phyloP scores from a whole-genome alignment of 2,113 vertebrate genomes.

The Macquaria australasica region DNA sequence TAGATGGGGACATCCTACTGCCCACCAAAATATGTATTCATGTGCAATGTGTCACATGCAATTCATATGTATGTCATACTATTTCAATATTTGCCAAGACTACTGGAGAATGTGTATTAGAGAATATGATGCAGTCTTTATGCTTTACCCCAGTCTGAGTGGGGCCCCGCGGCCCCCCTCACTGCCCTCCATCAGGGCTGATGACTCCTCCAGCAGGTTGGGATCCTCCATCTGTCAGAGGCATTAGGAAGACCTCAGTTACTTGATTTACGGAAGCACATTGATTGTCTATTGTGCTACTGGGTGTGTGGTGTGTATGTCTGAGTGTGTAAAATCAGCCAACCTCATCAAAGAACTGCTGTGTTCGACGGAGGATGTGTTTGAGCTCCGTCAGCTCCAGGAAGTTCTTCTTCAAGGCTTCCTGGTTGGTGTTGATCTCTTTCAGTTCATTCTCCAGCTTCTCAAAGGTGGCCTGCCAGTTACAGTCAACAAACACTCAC shows the following conservation, averaged over 20 bases:
- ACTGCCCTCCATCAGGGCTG: constrained; percentile 94
- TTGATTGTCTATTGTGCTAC: neutral
- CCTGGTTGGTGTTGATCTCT: constrained; percentile 99
- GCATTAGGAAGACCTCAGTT: constrained; percentile 54
- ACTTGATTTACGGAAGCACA: neutral
- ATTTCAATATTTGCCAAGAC: neutral
- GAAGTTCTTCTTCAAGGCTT: constrained; percentile 98
- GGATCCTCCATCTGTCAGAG: constrained; percentile 99
- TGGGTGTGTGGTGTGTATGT: neutral
- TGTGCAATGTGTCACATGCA: neutral
- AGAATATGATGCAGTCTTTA: neutral
- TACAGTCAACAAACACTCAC: neutral
- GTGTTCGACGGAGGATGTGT: constrained; percentile 96
- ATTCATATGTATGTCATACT: neutral
- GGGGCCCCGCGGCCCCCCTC: constrained; percentile 94
- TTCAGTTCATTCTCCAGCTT: constrained; percentile 99
- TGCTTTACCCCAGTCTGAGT: constrained; percentile 92
- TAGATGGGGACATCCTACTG: neutral
- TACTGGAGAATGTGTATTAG: neutral
- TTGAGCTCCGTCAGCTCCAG: constrained; percentile 98
- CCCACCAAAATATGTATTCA: neutral
- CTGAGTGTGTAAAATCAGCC: constrained; percentile 16
- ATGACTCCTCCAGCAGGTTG: constrained; percentile 97
- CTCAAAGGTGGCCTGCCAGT: constrained; percentile 93
- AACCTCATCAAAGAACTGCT: constrained; percentile 99